These are phyloP conservation scores for Phaedon cochleariae DNA, from an alignment of 2,888 invertebrate species.

Conservation along the genomic window DNA sequence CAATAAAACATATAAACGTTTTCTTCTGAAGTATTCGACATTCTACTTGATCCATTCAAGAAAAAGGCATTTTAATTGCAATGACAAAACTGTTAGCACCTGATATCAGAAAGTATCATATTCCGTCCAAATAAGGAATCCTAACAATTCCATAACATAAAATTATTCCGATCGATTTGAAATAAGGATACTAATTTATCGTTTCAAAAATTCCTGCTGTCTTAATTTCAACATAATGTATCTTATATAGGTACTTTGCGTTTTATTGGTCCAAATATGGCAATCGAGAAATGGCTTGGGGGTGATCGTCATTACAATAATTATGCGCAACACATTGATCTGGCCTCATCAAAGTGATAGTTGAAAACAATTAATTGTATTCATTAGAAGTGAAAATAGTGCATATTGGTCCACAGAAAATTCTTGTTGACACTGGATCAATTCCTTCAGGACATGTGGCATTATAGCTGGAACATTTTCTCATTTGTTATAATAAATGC, in stretches of 20 bases:
- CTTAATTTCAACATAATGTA: neutral
- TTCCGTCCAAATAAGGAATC: neutral
- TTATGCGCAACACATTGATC: neutral
- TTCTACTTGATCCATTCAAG: slow-evolving; percentile 6
- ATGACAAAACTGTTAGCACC: slow-evolving; percentile 14
- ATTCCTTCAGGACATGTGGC: no score
- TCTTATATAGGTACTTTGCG: slow-evolving; percentile 12
- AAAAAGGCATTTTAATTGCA: slow-evolving; percentile 15
- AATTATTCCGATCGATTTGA: slow-evolving; percentile 14
- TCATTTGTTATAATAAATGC: no score
- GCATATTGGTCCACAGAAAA: no score
- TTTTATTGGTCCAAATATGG: slow-evolving; percentile 9
- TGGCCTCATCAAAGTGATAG: no score
- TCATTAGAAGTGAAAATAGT: no score
- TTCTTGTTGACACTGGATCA: no score
- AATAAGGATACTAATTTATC: slow-evolving; percentile 6
- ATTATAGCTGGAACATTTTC: no score
- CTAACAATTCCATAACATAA: slow-evolving; percentile 15
- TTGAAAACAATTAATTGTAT: no score
- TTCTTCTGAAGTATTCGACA: slow-evolving; percentile 6
- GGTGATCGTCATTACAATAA: no score
- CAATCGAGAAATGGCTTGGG: neutral
- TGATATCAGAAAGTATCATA: slow-evolving; percentile 20
- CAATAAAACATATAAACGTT: neutral
- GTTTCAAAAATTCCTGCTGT: slow-evolving; percentile 17